These are phyloP conservation scores for Jaculus jaculus DNA, from an alignment of 2,113 vertebrate species.

Conservation along the genomic window DNA sequence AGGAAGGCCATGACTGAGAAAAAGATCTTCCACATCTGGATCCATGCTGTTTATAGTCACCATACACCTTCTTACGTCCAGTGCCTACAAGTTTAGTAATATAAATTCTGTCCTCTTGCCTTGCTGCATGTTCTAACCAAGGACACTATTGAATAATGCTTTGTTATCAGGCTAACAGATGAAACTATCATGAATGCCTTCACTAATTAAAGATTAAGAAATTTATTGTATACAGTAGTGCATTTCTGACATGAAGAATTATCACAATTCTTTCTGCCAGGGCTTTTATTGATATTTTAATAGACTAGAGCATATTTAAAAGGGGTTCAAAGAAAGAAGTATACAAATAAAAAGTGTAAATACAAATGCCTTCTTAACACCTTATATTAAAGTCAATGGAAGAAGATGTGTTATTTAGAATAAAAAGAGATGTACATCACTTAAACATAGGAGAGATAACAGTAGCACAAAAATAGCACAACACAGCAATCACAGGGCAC, in stretches of 20 bases:
- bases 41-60: neutral
- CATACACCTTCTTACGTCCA: neutral
- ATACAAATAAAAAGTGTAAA: constrained; percentile 69
- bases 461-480: constrained; percentile 3
- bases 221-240: constrained; percentile 29
- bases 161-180: constrained; percentile 18
- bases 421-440: constrained; percentile 52
- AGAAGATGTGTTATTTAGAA: constrained; percentile 46
- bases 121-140: neutral
- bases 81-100: neutral
- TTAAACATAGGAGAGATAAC: constrained; percentile 58
- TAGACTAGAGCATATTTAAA: constrained; percentile 57
- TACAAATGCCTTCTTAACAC: constrained; percentile 58
- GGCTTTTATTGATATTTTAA: constrained; percentile 59
- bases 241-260: constrained; percentile 50
- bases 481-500: constrained; percentile 38
- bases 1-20: neutral
- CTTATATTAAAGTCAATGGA: constrained; percentile 56
- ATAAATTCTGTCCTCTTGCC: neutral
- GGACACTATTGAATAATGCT: constrained; percentile 17
- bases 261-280: constrained; percentile 44
- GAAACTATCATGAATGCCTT: constrained; percentile 50
- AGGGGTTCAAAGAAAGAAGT: constrained; percentile 67
- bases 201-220: constrained; percentile 48
- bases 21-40: neutral